Percentiles rank a stretch among this genome's conserved stretches.
Conservation (phyloP, 2,797 vertebrate species). For the Diplodus puntazzo region DNA sequence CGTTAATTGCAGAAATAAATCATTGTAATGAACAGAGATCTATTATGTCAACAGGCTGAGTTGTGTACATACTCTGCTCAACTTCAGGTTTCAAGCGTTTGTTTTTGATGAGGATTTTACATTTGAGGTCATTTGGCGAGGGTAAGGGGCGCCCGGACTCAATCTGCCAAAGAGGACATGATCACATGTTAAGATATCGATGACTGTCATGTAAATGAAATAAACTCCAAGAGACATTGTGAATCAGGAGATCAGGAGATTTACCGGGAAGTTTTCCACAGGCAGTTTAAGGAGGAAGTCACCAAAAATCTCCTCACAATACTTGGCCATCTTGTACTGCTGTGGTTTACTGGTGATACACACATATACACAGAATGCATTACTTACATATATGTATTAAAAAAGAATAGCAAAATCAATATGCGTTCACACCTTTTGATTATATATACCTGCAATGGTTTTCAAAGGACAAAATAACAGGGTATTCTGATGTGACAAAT, state of each 20-base stretch:
- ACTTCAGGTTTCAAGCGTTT: conserved; percentile 98
- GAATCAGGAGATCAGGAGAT: conserved; percentile 27
- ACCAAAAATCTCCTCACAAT: conserved; percentile 97
- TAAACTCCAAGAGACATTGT: background rate
- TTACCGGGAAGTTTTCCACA: conserved; percentile 92
- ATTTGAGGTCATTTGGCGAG: conserved; percentile 95
- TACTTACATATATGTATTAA: background rate
- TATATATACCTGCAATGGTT: conserved; percentile 96
- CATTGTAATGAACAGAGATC: background rate
- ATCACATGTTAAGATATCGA: conserved; percentile 2
- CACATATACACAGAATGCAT: conserved; percentile 22
- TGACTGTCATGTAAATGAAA: background rate
- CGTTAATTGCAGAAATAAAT: conserved; percentile 1
- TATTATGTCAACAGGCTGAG: background rate
- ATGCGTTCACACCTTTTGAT: background rate
- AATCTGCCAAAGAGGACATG: conserved; percentile 82
- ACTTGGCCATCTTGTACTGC: conserved; percentile 99
- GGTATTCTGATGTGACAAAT: conserved; percentile 95
- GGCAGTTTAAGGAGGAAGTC: conserved; percentile 95
- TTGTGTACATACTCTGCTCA: conserved; percentile 93
- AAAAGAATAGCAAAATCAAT: background rate
- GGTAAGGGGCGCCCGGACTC: conserved; percentile 92
- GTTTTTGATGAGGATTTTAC: conserved; percentile 99
- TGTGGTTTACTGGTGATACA: conserved; percentile 92
- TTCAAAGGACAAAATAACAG: conserved; percentile 98